Evolutionary conservation across 2,888 invertebrate genomes (phyloP), one percentile per base, ranked within the genome.

Genomic region (Apamea crenata): DNA sequence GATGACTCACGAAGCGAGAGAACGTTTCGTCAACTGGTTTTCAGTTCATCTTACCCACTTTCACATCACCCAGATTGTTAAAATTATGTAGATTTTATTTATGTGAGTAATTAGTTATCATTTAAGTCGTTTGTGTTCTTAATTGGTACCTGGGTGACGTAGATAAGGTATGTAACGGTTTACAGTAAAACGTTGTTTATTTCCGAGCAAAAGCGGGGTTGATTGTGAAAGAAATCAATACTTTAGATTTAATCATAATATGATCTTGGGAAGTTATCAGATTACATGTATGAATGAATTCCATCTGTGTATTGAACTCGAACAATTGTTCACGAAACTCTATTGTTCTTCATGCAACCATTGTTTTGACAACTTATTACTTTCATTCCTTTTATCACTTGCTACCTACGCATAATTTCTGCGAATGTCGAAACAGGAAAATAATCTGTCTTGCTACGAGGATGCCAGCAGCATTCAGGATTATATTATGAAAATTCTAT

Each of bases 331-430:
- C 70, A 29, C 67, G 29, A 61, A 70, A 61, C 53, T 29, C 84
- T 74, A 84, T 84, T 84, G 84, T 84, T 84, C 67, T 47, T 50
- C 18, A 25, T 50, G 44, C 36, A n/a, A 40, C 65, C 66, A 76
- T 50, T 80, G 77, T 80, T 80, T 67, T 78, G 70, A 74, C 71
- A 82, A 71, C 47, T 78, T 82, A 78, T 82, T 72, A 25, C 47
- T 74, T 74, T 71, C 36, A 36, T 81, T 81, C 44, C 59, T 32
- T 68, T 68, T 50, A 76, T 66, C 16, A 74, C 2, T 44, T 70
- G 25, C 29, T 67, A n/a, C 1, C 1, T 36, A 40, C 8, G 0
- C 4, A 12, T 56, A 32, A 74, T 40, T 74, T n/a, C 53, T 68
- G 21, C 6, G 21, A 74, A 16, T 29, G 3, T 8, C 10, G 21